These are phyloP conservation scores for Sander vitreus DNA, from an alignment of 2,113 vertebrate genomes.

Conservation along the genomic window DNA sequence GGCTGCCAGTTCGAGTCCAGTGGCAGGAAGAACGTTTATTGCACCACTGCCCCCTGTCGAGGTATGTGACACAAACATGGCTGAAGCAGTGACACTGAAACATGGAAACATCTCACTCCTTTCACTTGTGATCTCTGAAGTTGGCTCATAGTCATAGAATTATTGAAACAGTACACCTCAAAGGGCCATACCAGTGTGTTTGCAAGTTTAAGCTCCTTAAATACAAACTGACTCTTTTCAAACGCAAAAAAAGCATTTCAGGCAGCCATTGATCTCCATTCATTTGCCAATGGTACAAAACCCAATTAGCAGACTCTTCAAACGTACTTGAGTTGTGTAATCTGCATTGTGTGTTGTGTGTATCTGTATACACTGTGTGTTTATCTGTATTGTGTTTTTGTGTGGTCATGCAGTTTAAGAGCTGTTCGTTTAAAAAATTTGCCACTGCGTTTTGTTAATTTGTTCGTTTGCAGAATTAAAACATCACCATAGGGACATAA, in stretches of 20 bases:
- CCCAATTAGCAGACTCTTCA: slow-evolving; percentile 3
- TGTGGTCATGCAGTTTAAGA: background rate
- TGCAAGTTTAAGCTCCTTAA: background rate
- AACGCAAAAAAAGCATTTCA: background rate
- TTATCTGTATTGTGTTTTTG: no score
- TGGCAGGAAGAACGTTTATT: slow-evolving; percentile 74
- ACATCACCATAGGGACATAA: background rate
- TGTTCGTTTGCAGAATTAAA: background rate
- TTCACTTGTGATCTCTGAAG: background rate
- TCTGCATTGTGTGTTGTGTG: background rate
- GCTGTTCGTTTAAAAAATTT: background rate
- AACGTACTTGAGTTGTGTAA: background rate
- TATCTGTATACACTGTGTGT: no score
- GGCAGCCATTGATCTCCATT: slow-evolving; percentile 9
- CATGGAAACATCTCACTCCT: background rate
- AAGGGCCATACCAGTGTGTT: background rate
- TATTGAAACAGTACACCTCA: background rate
- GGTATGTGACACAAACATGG: slow-evolving; percentile 76
- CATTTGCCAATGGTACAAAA: background rate
- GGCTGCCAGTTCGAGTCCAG: slow-evolving; percentile 76
- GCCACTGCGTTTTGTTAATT: background rate
- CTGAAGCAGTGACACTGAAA: slow-evolving; percentile 43
- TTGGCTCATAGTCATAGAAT: background rate
- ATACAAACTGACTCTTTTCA: background rate
- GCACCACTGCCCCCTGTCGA: slow-evolving; percentile 80